Evolutionary conservation across 1,140 invertebrate genomes (phyloP), one percentile per base, ranked within the genome.

Genomic region (Hylyphantes graminicola): DNA sequence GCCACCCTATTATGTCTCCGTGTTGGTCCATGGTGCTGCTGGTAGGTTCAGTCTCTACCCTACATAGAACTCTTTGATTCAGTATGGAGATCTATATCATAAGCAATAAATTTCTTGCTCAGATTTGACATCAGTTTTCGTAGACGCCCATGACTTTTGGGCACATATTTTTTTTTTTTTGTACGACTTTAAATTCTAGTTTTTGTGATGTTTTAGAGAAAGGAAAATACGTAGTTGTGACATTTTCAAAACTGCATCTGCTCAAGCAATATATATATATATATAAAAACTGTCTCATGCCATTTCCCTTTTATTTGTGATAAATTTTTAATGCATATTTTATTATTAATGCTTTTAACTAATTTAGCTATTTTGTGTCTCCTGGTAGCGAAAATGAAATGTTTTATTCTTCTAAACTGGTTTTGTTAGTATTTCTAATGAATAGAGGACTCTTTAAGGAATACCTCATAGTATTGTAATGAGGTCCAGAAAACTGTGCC

Each of bases 401-500:
- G 51, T 63, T 48, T 70, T 70, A 57, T 59, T 80, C 35, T 35
- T 35, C 35, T 35, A 35, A 35, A 35, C 35, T 35, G 35, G 35
- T 35, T 35, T 13, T 74, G 72, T 57, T 81, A 35, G 35, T 35
- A 35, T 35, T 35, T 35, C 35, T 35, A 53, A 21, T 70, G 54
- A 19, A 70, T 70, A 55, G 51, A 59, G 15, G 17, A 78, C 75
- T 59, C 17, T 81, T 81, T 81, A 73, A 48, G 17, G 55, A 75
- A 74, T 83, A 75, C 65, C 80, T 83, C 72, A 64, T 83, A 83
- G 80, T 83, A 53, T 83, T 83, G 70, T 83, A 72, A 70, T 83
- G 61, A 83, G 77, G 82, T 85, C 82, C 73, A 85, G 74, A 85
- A 85, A 61, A 35, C 35, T 77, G 82, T 85, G 82, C 82, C 82